A percentile compares a stretch with the other conserved stretches of the same genome.
These are phyloP conservation scores for Chlorodrepanis virens DNA, from an alignment of 2,113 vertebrate genomes.

Conservation along the genomic window DNA sequence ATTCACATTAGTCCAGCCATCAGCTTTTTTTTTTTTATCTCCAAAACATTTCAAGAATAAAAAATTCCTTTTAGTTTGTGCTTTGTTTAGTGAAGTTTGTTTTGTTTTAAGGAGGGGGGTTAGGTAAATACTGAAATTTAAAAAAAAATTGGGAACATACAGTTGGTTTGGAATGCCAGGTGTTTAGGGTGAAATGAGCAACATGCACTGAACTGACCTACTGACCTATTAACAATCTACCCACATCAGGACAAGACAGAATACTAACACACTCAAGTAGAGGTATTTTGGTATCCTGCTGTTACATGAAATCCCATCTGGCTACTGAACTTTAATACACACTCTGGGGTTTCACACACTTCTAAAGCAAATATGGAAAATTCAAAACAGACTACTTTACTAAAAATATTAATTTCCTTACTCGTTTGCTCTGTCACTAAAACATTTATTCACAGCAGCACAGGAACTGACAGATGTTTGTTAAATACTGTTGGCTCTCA, in stretches of 20 bases:
- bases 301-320: not conserved
- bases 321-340: not conserved
- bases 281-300: not conserved
- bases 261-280: not conserved
- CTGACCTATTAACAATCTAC: not conserved
- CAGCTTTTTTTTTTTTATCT: not conserved
- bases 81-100: not conserved
- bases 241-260: not conserved
- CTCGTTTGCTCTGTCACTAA: not conserved
- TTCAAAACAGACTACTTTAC: not conserved
- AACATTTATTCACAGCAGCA: not conserved
- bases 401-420: not conserved
- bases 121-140: not conserved
- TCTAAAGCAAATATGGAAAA: not conserved
- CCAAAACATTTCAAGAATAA: not conserved
- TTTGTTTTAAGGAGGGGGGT: not conserved
- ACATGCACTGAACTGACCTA: accelerated
- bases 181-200: not conserved
- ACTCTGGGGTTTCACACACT: not conserved
- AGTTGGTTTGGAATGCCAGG: not conserved
- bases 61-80: not conserved
- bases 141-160: not conserved
- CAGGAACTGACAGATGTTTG: not conserved
- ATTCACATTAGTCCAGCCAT: not conserved
- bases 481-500: not conserved